phyloP scores from a whole-genome alignment of 2,113 vertebrate genomes.

The Phalacrocorax pelagicus region DNA sequence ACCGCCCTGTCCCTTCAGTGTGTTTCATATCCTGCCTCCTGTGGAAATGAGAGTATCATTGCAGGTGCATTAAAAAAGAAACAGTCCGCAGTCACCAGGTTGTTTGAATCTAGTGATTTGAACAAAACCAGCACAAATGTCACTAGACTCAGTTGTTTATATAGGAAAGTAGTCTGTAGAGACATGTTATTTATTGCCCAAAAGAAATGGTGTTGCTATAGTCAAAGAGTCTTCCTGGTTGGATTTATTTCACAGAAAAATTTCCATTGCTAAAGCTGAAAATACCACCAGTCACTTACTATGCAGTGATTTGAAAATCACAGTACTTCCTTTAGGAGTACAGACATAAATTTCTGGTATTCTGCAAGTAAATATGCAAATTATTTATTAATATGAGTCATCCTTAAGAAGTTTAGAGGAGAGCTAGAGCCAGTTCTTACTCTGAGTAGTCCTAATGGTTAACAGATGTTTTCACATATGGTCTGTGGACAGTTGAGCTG shows the following conservation, averaged over 20 bases:
- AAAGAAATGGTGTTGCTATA: background rate
- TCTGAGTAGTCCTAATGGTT: background rate
- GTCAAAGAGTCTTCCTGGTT: background rate
- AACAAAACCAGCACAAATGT: background rate
- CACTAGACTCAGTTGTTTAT: background rate
- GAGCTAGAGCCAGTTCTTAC: background rate
- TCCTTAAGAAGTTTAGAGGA: background rate
- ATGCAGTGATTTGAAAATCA: background rate
- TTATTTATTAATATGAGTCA: background rate
- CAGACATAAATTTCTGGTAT: background rate
- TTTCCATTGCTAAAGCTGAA: background rate
- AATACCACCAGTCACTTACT: background rate
- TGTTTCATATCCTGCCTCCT: background rate
- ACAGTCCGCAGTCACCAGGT: background rate
- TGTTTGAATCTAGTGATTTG: background rate
- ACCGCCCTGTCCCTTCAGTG: background rate
- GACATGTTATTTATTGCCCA: background rate
- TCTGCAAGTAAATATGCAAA: background rate
- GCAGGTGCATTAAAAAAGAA: background rate
- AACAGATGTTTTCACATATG: background rate
- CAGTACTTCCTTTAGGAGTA: background rate
- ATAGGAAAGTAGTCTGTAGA: background rate
- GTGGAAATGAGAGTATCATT: background rate
- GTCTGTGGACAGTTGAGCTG: background rate
- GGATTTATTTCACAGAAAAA: background rate